Conservation (phyloP, 2,113 vertebrate species). For the Callospermophilus lateralis region DNA sequence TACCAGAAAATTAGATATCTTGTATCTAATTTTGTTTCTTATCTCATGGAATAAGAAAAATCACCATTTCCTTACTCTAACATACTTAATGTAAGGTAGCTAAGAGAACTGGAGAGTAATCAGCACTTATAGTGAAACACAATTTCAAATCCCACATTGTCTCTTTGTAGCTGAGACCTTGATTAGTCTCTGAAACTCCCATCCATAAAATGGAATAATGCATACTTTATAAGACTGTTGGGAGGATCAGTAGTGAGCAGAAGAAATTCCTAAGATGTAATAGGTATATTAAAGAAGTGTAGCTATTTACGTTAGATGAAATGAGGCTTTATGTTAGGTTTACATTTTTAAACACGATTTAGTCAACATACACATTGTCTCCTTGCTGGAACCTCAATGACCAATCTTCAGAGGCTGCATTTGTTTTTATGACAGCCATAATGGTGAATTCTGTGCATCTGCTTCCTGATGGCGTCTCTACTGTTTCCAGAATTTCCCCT, state of each 20-base stretch:
- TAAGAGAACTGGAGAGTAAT: not conserved
- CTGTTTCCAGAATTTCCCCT: not conserved
- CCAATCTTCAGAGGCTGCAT: not conserved
- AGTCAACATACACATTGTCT: not conserved
- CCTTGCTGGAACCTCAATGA: not conserved
- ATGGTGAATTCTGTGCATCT: not conserved
- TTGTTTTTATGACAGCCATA: not conserved
- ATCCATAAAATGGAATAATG: not conserved
- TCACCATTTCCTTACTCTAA: not conserved
- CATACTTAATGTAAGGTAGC: not conserved
- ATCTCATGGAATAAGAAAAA: no score
- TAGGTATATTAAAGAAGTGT: not conserved
- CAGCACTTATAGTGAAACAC: not conserved
- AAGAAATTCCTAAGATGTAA: conserved; percentile 31
- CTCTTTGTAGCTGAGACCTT: not conserved
- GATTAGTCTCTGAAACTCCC: not conserved
- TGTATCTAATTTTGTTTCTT: no score
- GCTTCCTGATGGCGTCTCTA: not conserved
- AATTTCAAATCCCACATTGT: not conserved
- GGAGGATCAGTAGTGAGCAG: not conserved
- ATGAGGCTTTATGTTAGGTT: not conserved
- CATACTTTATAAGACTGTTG: not conserved
- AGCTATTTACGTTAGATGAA: not conserved
- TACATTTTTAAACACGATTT: not conserved
- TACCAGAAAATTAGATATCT: not conserved